Base-by-base conservation (phyloP, 92 coral and sea anemone genomes). In the Phymanthus crucifer region DNA sequence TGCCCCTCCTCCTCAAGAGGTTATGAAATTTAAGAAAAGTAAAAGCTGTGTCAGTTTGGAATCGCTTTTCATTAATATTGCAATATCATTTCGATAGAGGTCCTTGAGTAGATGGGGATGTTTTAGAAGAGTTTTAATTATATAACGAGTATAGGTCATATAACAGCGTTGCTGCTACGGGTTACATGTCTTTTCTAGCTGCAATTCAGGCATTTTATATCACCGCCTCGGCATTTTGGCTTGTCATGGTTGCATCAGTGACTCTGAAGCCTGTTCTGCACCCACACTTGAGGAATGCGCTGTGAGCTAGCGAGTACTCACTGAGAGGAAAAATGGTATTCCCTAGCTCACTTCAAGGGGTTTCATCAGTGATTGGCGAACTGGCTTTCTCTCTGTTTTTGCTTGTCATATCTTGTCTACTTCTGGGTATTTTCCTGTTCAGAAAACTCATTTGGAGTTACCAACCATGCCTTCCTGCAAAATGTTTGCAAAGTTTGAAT, bases 81-180 rank as follows among this genome's bases (percentile, higher is more conserved):
- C 27, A 54, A 54, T 54, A 54, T 9, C 64, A 54, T 1, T 21
- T n/a, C 64, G 2, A 24, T 7, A 54, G 24, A 54, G 27, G 64
- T 54, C 27, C 24, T 21, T 21, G 24, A 54, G 64, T 61, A 29
- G 27, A 24, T 17, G 29, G 68, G 68, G 16, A 11, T 24, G 33
- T 61, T 61, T 61, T 61, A 61, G 68, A 29, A 61, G 33, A 61
- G 68, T 61, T 61, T 61, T 61, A 61, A 61, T 27, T 7, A 61
- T 26, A 61, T 61, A 61, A 61, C 34, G 34, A 19, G 29, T 0
- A 16, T 4, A 27, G 29, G 3, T 23, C 19, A 27, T 58, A 23
- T 24, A 58, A 58, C 8, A 23, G 31, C 3, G 23, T 29, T 27
- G 68, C 17, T 27, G 35, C 3, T 5, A 61, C 14, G 34, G 36